phyloP scores from a whole-genome alignment of 2,113 vertebrate species.

The Oreotrochilus melanogaster region DNA sequence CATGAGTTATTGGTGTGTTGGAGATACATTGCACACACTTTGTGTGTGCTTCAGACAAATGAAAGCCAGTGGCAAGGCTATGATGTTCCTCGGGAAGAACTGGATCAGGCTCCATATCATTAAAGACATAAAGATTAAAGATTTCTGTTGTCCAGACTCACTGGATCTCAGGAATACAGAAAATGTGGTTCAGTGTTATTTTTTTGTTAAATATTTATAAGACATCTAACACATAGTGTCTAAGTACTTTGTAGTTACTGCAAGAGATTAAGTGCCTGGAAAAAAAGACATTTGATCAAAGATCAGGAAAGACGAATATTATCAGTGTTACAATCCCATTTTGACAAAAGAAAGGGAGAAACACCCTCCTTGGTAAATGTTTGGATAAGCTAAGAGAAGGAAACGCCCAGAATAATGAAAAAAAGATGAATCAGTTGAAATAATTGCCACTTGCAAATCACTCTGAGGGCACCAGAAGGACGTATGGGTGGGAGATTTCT shows the following conservation, averaged over 20 bases:
- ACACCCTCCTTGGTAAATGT: not conserved
- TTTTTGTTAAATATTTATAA: not conserved
- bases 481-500: not conserved
- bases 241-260: not conserved
- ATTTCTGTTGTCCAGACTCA: not conserved
- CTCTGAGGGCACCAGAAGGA: not conserved
- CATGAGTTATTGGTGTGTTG: not conserved
- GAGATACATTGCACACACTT: not conserved
- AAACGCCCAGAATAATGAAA: not conserved
- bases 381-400: not conserved
- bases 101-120: not conserved
- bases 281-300: not conserved
- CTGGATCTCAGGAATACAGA: not conserved
- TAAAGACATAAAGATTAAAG: not conserved
- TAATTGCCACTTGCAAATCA: not conserved
- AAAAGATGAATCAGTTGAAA: not conserved
- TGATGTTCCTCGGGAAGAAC: not conserved
- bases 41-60: not conserved
- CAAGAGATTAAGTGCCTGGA: not conserved
- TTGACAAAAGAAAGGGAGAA: not conserved
- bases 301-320: not conserved
- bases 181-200: not conserved
- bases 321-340: not conserved
- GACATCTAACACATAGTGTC: not conserved
- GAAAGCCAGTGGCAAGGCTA: not conserved